A percentile compares a stretch with the other conserved stretches of the same genome.
These are phyloP conservation scores for Clarias macrocephalus DNA, from an alignment of 2,113 vertebrate species.

Conservation along the genomic window DNA sequence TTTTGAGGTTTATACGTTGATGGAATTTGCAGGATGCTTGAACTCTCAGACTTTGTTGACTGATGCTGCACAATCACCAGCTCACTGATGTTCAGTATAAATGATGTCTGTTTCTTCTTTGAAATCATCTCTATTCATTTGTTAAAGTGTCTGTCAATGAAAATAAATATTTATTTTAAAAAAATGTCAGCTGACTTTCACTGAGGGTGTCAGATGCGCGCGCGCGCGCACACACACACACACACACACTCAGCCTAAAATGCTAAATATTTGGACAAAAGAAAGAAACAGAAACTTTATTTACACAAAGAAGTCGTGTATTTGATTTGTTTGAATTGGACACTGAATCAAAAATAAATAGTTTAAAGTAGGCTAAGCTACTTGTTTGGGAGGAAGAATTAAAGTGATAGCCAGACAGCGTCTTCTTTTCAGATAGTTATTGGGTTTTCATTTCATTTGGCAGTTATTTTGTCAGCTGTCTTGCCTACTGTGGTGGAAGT, in stretches of 20 bases:
- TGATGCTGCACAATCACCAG: neutral
- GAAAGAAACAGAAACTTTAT: neutral
- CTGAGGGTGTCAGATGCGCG: neutral
- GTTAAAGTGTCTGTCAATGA: slow-evolving; percentile 15
- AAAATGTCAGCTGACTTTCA: neutral
- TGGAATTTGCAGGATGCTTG: neutral
- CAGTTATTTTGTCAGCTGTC: neutral
- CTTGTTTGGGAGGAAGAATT: neutral
- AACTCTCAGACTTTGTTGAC: neutral
- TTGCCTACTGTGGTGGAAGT: neutral
- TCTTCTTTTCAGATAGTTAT: neutral
- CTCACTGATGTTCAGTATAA: neutral
- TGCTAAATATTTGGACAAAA: neutral
- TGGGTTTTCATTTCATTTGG: neutral
- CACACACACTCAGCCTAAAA: neutral
- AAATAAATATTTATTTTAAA: slow-evolving; percentile 43
- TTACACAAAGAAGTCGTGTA: neutral
- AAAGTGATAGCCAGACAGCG: neutral
- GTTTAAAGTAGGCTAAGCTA: neutral
- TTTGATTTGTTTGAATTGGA: neutral
- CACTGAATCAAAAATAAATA: neutral
- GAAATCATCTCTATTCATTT: neutral
- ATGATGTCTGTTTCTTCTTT: neutral
- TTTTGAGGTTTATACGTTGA: neutral
- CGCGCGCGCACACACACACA: neutral